Percentiles rank a stretch among this genome's conserved stretches.
Conservation (phyloP, 2,888 invertebrate species). For the Aphrophora alni region DNA sequence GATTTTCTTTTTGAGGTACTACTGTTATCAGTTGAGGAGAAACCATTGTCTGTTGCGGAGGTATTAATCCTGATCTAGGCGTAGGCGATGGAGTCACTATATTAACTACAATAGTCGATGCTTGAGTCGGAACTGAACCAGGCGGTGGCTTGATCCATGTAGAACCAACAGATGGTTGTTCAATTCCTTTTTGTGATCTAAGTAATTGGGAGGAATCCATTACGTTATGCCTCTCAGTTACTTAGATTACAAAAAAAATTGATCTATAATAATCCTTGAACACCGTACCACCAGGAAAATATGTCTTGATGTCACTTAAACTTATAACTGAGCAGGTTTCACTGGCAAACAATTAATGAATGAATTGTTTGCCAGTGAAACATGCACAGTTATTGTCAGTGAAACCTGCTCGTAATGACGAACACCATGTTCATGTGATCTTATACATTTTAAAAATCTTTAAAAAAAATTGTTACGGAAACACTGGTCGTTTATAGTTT, state of each 20-base stretch:
- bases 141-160: slow-evolving; percentile 51
- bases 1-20: background rate
- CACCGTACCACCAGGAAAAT: slow-evolving; percentile 86
- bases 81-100: slow-evolving; percentile 33
- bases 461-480: no score
- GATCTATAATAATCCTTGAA: slow-evolving; percentile 95
- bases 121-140: slow-evolving; percentile 39
- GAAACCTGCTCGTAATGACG: no score
- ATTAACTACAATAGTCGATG: slow-evolving; percentile 33
- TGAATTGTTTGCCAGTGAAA: no score
- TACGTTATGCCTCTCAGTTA: slow-evolving; percentile 89
- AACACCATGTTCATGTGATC: no score
- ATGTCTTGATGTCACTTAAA: slow-evolving; percentile 87
- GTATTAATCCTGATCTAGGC: slow-evolving; percentile 28
- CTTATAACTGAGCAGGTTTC: slow-evolving; percentile 91
- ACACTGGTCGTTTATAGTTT: no score
- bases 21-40: background rate
- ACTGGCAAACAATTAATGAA: slow-evolving; percentile 89
- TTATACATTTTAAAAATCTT: no score
- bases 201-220: slow-evolving; percentile 77
- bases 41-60: slow-evolving; percentile 7
- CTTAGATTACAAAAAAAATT: no score
- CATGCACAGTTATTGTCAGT: no score
- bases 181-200: slow-evolving; percentile 58
- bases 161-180: slow-evolving; percentile 47